Evolutionary conservation across 1,140 invertebrate genomes (phyloP).

Genomic region (Scylla paramamosain): DNA sequence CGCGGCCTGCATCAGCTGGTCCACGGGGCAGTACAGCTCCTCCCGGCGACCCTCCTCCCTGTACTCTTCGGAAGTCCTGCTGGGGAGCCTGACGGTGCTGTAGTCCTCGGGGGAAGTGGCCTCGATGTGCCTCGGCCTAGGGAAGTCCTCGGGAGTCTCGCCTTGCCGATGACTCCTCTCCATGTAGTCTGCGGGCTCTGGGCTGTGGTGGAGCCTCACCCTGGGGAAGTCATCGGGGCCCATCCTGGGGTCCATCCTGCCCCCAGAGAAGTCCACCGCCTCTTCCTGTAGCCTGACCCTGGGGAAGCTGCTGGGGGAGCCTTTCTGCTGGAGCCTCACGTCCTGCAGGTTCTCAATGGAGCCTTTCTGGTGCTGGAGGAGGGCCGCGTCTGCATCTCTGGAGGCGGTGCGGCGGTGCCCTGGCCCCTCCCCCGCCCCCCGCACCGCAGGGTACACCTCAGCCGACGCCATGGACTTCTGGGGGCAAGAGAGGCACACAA

Average conservation of each 20-base stretch:
- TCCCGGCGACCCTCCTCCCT: background rate
- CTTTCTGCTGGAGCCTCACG: conserved; percentile 11
- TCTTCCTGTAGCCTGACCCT: background rate
- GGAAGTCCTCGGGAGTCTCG: conserved; percentile 28
- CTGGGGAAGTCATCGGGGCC: conserved; percentile 34
- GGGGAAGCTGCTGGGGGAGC: conserved; percentile 25
- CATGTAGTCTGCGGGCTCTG: background rate
- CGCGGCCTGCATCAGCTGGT: conserved; percentile 69
- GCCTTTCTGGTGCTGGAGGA: conserved; percentile 29
- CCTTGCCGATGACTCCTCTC: conserved; percentile 34
- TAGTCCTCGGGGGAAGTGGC: conserved; percentile 19
- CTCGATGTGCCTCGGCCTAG: background rate
- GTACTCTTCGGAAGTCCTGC: background rate
- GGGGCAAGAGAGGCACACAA: too few species aligned
- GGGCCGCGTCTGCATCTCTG: conserved; percentile 1
- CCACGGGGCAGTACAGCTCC: conserved; percentile 63
- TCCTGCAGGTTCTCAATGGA: conserved; percentile 12
- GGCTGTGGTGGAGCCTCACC: conserved; percentile 9
- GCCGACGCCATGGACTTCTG: conserved; percentile 51
- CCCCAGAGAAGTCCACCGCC: background rate
- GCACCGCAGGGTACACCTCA: conserved; percentile 39
- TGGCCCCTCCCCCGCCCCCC: background rate
- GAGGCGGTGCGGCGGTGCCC: background rate
- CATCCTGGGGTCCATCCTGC: background rate
- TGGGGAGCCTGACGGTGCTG: background rate